These are phyloP conservation scores for Pantala flavescens DNA, from an alignment of 1,140 invertebrate genomes.

Conservation along the genomic window DNA sequence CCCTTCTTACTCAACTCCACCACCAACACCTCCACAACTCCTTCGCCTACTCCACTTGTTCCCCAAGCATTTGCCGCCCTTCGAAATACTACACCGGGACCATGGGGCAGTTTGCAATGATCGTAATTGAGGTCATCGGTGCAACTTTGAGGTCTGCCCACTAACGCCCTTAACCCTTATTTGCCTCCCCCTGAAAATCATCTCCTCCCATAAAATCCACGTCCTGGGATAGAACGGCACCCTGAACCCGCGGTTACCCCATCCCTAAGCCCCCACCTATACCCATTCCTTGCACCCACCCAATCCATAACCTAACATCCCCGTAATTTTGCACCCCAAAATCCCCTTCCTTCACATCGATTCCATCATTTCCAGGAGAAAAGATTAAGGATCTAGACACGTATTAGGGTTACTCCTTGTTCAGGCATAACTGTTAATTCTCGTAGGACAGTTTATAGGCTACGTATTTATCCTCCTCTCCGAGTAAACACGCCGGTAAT, in stretches of 20 bases:
- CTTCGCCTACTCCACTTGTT: background rate
- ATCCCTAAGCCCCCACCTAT: background rate
- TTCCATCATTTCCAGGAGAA: background rate
- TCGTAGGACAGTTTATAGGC: background rate
- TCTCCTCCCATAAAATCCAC: background rate
- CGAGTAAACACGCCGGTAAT: background rate
- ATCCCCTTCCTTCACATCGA: background rate
- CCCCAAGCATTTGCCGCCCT: background rate
- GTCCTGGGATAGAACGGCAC: too few species aligned
- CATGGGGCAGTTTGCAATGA: background rate
- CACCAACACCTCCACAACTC: background rate
- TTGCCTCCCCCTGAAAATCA: background rate
- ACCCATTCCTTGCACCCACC: background rate
- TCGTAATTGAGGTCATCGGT: background rate
- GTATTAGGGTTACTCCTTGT: too few species aligned
- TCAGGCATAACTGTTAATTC: background rate
- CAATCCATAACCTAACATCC: background rate
- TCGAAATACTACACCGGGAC: background rate
- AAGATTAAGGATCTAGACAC: background rate
- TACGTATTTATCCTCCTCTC: background rate
- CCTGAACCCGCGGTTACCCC: background rate
- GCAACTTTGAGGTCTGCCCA: slow-evolving; percentile 3
- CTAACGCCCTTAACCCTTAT: background rate
- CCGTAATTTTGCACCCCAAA: background rate
- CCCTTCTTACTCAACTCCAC: background rate